A percentile compares a stretch with the other conserved stretches of the same genome.
These are phyloP conservation scores for Rhabdomys dilectus DNA, from an alignment of 2,113 vertebrate genomes.

Conservation along the genomic window DNA sequence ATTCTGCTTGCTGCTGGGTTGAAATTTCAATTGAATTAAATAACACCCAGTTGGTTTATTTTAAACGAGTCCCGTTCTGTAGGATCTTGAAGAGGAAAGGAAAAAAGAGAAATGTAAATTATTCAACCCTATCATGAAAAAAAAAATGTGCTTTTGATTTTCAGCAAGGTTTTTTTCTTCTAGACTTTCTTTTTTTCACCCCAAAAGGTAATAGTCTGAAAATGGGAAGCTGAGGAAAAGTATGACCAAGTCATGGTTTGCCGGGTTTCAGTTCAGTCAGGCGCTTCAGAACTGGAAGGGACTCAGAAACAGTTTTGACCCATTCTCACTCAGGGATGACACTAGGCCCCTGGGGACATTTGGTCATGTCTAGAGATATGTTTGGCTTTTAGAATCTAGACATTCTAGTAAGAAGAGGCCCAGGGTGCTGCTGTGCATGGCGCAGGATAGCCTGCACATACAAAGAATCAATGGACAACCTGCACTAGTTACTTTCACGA, in stretches of 20 bases:
- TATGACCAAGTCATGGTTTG: not conserved
- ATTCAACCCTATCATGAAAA: not conserved
- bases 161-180: not conserved
- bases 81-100: not conserved
- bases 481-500: not conserved
- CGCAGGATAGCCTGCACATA: no score
- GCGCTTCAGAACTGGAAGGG: constrained; percentile 41
- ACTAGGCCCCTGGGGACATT: not conserved
- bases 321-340: not conserved
- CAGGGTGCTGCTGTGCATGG: not conserved
- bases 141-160: constrained; percentile 5
- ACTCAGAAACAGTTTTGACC: not conserved
- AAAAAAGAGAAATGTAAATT: not conserved
- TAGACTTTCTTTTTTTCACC: not conserved
- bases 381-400: not conserved
- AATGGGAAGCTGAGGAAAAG: constrained; percentile 14
- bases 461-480: not conserved
- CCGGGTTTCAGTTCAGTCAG: not conserved
- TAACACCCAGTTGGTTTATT: not conserved
- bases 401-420: not conserved
- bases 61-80: not conserved
- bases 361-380: not conserved
- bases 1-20: not conserved
- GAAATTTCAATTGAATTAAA: not conserved
- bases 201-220: constrained; percentile 4